These are phyloP conservation scores for Bolinopsis microptera DNA, from an alignment of 37 sponge, comb jelly and placozoan genomes.

Conservation along the genomic window DNA sequence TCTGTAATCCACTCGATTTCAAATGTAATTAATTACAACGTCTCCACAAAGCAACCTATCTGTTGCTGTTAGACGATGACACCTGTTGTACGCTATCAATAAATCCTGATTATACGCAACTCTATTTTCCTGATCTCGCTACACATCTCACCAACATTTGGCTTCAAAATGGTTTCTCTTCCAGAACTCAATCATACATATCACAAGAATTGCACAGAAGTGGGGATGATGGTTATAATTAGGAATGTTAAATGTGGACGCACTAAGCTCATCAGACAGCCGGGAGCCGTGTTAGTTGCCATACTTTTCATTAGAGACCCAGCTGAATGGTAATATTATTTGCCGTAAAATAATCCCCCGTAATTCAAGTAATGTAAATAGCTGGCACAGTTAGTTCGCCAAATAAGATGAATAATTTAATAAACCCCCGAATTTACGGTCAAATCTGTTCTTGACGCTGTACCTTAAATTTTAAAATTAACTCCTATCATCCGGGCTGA, in stretches of 20 bases:
- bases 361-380: not conserved
- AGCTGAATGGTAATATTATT: not conserved
- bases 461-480: not conserved
- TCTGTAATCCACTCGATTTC: not conserved
- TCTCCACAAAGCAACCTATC: not conserved
- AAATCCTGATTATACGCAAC: not conserved
- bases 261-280: not conserved
- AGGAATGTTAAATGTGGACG: not conserved
- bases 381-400: not conserved
- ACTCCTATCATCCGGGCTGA: not conserved
- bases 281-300: not conserved
- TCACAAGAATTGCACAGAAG: not conserved
- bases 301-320: not conserved
- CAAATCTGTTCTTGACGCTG: not conserved
- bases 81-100: not conserved
- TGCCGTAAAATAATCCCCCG: not conserved
- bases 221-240: not conserved
- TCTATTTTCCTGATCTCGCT: not conserved
- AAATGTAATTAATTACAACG: not conserved
- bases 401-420: not conserved
- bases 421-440: not conserved
- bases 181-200: not conserved
- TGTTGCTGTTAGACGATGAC: not conserved
- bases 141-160: too few species aligned
- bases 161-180: not conserved